These are phyloP conservation scores for Caprella mutica DNA, from an alignment of 2,888 invertebrate genomes.

Conservation along the genomic window DNA sequence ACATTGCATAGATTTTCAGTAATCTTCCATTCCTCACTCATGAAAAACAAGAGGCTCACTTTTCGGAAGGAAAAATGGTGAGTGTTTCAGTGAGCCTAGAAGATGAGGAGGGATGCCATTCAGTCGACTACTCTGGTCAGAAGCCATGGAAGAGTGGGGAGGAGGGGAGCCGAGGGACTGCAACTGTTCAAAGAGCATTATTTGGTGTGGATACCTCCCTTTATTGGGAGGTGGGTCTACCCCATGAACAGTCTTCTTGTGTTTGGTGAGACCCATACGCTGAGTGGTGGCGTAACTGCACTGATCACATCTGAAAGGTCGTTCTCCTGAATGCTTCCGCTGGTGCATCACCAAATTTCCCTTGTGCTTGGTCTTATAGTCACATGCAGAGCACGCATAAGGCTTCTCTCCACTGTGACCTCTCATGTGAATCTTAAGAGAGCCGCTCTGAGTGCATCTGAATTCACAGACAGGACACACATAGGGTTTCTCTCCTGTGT, in stretches of 20 bases:
- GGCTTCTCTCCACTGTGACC: constrained; percentile 11
- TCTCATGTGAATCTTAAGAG: constrained; percentile 3
- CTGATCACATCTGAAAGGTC: constrained; percentile 2
- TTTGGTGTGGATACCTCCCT: no score
- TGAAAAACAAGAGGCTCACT: no score
- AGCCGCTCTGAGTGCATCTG: constrained; percentile 9
- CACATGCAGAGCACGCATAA: not conserved
- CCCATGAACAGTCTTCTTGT: constrained; percentile 8
- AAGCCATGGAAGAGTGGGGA: no score
- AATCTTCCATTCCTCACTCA: no score
- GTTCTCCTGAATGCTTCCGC: constrained; percentile 1
- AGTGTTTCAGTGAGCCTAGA: no score
- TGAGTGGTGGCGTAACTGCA: constrained; percentile 6
- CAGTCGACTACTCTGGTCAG: no score
- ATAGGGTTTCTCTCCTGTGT: constrained; percentile 4
- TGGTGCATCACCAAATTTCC: constrained; percentile 6
- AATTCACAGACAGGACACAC: constrained; percentile 8
- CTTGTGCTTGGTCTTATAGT: constrained; percentile 7
- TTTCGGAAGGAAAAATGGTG: no score
- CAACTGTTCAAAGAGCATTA: no score
- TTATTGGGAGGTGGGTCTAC: no score
- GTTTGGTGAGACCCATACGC: constrained; percentile 2
- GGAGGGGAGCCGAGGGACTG: no score
- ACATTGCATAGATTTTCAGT: no score
- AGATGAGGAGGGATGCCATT: no score